phyloP scores from a whole-genome alignment of 2,113 vertebrate genomes.

The Calypte anna region DNA sequence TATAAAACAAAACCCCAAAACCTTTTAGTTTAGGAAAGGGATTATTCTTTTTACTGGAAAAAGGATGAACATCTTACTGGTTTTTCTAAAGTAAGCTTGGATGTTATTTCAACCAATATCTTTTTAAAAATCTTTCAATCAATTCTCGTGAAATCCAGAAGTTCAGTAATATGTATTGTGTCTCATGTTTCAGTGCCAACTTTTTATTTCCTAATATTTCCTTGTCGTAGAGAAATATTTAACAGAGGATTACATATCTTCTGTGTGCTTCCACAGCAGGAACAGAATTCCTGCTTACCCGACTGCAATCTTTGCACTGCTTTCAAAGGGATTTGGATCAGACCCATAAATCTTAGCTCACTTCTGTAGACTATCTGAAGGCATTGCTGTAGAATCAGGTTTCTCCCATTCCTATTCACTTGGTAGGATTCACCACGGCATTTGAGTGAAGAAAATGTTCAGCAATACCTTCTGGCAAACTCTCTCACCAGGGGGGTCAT shows the following conservation, averaged over 20 bases:
- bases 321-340: slow-evolving; percentile 22
- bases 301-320: neutral
- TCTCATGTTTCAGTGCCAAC: neutral
- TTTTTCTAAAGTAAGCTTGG: neutral
- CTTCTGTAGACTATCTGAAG: slow-evolving; percentile 16
- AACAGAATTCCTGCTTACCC: slow-evolving; percentile 21
- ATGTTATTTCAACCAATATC: neutral
- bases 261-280: neutral
- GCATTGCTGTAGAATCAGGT: neutral
- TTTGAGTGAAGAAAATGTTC: slow-evolving; percentile 2
- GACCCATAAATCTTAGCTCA: slow-evolving; percentile 6
- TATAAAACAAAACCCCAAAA: neutral
- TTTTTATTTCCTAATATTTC: neutral
- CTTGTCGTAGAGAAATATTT: neutral
- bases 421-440: fast-evolving
- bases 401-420: neutral
- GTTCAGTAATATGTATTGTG: neutral
- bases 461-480: neutral
- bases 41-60: neutral
- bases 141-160: neutral
- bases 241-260: neutral
- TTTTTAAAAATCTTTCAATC: neutral
- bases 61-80: neutral
- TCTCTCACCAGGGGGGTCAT: neutral
- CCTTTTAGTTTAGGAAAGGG: neutral